Base-by-base conservation (phyloP, 2,797 vertebrate genomes). In the Arrhamphus sclerolepis region DNA sequence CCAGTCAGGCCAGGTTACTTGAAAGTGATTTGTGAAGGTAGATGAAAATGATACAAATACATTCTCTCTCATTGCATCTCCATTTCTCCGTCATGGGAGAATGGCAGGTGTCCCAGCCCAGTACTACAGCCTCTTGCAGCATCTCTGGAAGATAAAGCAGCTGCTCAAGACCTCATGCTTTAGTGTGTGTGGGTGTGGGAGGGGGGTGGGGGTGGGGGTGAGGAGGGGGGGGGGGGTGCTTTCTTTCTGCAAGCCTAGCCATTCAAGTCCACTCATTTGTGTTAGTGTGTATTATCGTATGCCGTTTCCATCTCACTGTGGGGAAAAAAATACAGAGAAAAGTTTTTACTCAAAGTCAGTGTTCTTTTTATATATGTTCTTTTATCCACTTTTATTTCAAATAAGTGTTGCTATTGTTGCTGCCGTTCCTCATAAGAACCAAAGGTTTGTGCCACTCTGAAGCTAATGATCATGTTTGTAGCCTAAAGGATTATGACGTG, bases 81-180 rank as follows among this genome's bases (percentile, higher is more conserved):
- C 31, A 24, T 41, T 43, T 58, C 49, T 72, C 57, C 80, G 55
- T 89, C 87, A 75, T 92, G 92, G 87, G 91, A 93, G 89, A 89
- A 61, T 78, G 53, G 52, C 92, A 92, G 89, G 92, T 92, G 91
- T 86, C 77, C 80, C 64, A 77, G 81, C 84, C 71, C 26, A 16
- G 58, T 66, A 42, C 28, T 66, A 66, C 63, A 56, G 51, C 11
- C 7, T 81, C 80, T 79, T 14, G 13, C 34, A 38, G 34, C 13
- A 38, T 38, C 34, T 38, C 68, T 76, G 59, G 72, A 85, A 91
- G 86, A 83, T 59, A 62, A 72, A 76, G 84, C 92, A 93, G 91
- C 89, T 91, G 89, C 79, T 82, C 2, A 0, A 38, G 78, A 76
- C 77, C 70, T 6, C 59, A 0, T 75, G 78, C 55, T 58, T 4